Conservation (phyloP, 2,797 vertebrate species). For the Liasis olivaceus region DNA sequence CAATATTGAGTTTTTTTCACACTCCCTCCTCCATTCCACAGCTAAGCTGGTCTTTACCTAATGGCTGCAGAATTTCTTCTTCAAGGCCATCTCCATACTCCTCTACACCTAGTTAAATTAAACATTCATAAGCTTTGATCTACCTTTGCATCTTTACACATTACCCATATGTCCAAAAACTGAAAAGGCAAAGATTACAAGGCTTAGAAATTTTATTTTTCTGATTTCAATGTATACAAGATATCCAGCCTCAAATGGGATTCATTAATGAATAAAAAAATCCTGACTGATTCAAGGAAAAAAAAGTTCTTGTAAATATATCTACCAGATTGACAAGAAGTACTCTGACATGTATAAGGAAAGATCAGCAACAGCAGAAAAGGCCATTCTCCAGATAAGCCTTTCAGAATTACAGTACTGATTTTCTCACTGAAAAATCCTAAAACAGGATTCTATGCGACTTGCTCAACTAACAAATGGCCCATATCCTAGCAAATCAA, state of each 20-base stretch:
- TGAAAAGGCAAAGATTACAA: slow-evolving; percentile 59
- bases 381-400: background rate
- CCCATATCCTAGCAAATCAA: background rate
- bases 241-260: slow-evolving; percentile 63
- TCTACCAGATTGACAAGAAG: slow-evolving; percentile 44
- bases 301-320: slow-evolving; percentile 55
- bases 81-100: background rate
- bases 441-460: background rate
- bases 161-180: slow-evolving; percentile 55
- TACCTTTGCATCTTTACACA: slow-evolving; percentile 49
- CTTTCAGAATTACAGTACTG: background rate
- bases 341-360: background rate
- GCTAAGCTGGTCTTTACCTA: background rate
- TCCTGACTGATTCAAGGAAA: slow-evolving; percentile 60
- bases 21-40: background rate
- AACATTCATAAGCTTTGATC: slow-evolving; percentile 47
- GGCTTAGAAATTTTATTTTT: slow-evolving; percentile 63
- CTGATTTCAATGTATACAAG: slow-evolving; percentile 59
- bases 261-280: slow-evolving; percentile 64
- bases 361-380: background rate
- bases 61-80: background rate
- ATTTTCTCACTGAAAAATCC: background rate
- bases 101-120: background rate
- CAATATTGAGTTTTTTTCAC: background rate
- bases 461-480: background rate